phyloP scores from a whole-genome alignment of 2,888 invertebrate species.

The Amorpha juglandis region DNA sequence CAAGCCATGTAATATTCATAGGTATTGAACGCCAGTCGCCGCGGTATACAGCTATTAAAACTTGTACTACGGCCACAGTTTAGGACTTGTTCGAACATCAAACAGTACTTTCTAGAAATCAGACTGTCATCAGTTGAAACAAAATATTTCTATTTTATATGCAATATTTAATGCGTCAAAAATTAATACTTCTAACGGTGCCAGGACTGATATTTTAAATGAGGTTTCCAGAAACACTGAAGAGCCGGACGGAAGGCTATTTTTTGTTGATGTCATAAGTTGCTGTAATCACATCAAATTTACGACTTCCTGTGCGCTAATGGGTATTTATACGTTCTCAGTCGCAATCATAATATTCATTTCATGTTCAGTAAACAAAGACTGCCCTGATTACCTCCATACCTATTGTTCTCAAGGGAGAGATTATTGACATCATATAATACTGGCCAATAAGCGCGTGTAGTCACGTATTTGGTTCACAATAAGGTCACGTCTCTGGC shows the following conservation, averaged over 20 bases:
- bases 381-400: constrained; percentile 52
- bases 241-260: neutral
- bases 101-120: too few species aligned
- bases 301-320: constrained; percentile 8
- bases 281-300: constrained; percentile 1
- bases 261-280: constrained; percentile 2
- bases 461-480: constrained; percentile 48
- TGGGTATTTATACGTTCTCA: constrained; percentile 1
- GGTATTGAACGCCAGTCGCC: neutral
- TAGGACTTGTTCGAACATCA: neutral
- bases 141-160: too few species aligned
- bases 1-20: constrained; percentile 20
- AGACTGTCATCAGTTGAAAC: too few species aligned
- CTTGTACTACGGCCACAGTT: too few species aligned
- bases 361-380: constrained; percentile 25
- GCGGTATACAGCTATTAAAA: neutral
- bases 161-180: too few species aligned
- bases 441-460: constrained; percentile 36
- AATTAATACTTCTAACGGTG: too few species aligned
- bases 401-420: constrained; percentile 40
- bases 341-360: constrained; percentile 12
- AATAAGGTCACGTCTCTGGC: constrained; percentile 59
- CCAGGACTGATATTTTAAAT: neutral
- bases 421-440: constrained; percentile 38
- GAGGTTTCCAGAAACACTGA: neutral